Base-by-base conservation (phyloP, 2,888 invertebrate genomes). In the Lumbricus terrestris region DNA sequence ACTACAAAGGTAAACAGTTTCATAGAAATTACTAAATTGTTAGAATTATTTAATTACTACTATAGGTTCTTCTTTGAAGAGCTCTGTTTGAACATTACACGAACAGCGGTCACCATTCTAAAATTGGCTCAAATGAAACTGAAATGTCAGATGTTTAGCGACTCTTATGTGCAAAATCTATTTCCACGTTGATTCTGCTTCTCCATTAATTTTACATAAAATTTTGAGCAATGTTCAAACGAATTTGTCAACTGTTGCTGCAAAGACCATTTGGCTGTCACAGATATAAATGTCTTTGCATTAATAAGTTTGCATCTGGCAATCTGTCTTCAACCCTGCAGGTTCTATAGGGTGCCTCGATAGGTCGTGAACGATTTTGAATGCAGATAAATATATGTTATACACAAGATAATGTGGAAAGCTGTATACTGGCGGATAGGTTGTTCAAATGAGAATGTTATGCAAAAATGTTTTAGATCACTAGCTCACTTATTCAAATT, bases 1-100 rank as follows among this genome's bases (percentile, higher is more conserved):
- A n/a, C 96, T 96, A 93, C 40, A 91, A 92, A 69, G 23, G 34
- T 42, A 88, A 29, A 69, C 69, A 69, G 8, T 69, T 69, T 69
- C 69, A 69, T 69, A 16, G 11, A 54, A 54, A 54, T 29, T 23
- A 23, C 54, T 23, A 23, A 40, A 40, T 54, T 29, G 11, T 54
- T n/a, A 69, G 3, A n/a, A n/a, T 69, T 11, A 69, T 69, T 69
- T 47, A 4, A 69, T 69, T 69, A n/a, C 69, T n/a, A n/a, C n/a
- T n/a, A 8, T 29, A 69, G 8, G n/a, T n/a, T n/a, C 69, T 69
- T 69, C 11, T n/a, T 69, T 69, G n/a, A 69, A n/a, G n/a, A 69
- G 29, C n/a, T 69, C 47, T 69, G 29, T n/a, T 69, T 69, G 69
- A 69, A 69, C n/a, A n/a, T 11, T n/a, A 69, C 29, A 69, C 69